These are phyloP conservation scores for Macquaria australasica DNA, from an alignment of 2,113 vertebrate species.

Conservation along the genomic window DNA sequence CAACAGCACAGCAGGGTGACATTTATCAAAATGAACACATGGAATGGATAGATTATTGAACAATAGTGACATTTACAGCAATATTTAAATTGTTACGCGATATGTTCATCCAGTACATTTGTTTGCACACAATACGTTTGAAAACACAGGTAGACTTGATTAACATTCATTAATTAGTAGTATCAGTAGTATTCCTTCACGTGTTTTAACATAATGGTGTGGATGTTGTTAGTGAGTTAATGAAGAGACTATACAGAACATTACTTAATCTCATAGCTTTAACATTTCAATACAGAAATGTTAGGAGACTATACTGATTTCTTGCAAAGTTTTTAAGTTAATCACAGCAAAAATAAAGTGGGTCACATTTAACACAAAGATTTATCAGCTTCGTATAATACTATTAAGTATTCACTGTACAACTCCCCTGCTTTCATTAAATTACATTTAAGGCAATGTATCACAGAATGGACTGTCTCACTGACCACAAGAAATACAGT, in stretches of 20 bases:
- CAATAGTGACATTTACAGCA: constrained; percentile 32
- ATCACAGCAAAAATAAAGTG: constrained; percentile 18
- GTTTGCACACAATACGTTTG: constrained; percentile 4
- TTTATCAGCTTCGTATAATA: constrained; percentile 26
- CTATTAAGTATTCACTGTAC: constrained; percentile 38
- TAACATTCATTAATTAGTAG: constrained; percentile 34
- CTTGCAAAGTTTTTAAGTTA: constrained; percentile 4
- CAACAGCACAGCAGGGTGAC: constrained; percentile 18
- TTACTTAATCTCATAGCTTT: constrained; percentile 25
- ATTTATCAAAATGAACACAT: constrained; percentile 18
- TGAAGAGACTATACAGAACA: neutral
- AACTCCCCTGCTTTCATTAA: constrained; percentile 40
- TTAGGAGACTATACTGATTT: constrained; percentile 16
- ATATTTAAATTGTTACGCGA: constrained; percentile 9
- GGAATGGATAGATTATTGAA: constrained; percentile 46
- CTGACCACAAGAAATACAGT: constrained; percentile 42
- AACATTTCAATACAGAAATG: constrained; percentile 1
- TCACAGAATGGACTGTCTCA: constrained; percentile 49
- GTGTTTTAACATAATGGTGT: neutral
- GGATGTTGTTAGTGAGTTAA: constrained; percentile 18
- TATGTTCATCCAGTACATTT: neutral
- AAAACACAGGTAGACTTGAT: constrained; percentile 11
- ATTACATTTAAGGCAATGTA: constrained; percentile 78
- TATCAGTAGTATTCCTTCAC: constrained; percentile 10
- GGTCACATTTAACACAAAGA: constrained; percentile 40